Base-by-base conservation (phyloP, 2,888 invertebrate species). In the Eristalis tenax region DNA sequence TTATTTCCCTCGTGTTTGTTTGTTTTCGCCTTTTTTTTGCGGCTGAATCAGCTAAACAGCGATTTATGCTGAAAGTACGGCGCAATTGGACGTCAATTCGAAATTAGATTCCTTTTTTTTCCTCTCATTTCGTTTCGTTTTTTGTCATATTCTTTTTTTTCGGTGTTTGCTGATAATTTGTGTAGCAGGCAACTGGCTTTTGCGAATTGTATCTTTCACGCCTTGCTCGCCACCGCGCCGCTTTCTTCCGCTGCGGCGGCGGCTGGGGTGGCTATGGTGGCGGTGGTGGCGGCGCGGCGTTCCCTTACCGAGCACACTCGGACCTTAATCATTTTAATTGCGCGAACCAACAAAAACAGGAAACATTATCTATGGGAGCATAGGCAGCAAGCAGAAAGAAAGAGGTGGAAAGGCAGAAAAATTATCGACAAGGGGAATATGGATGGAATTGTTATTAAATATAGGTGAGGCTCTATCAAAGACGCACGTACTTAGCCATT, bases 241-340 rank as follows among this genome's bases (percentile, higher is more conserved):
- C 50, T 50, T 75, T 57, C 11, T 66, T 61, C 32, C 57, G n/a
- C 8, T 13, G 18, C 15, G 43, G 13, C 66, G 26, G 15, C 23
- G 71, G n/a, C 3, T n/a, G 32, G 32, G 4, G n/a, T n/a, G n/a
- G n/a, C n/a, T 1, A 3, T 26, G 1, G 26, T 32, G 32, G 32
- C 32, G 26, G 26, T 26, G 1, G 26, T 32, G 32, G 32, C 32
- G 32, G 10, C 32, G 10, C 32, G 32, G 10, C 32, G 5, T 32
- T 32, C 32, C 32, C 32, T 32, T 32, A 32, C 32, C 32, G 32
- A 32, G 32, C 32, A 32, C n/a, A n/a, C n/a, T n/a, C 50, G 50
- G 2, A 10, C 50, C 22, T 69, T 81, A 85, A 85, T 85, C 73
- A 78, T 74, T 69, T 81, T 73, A 81, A 78, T 78, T 73, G 64